Conservation (phyloP, 1,140 invertebrate species). For the Liolophura sinensis region DNA sequence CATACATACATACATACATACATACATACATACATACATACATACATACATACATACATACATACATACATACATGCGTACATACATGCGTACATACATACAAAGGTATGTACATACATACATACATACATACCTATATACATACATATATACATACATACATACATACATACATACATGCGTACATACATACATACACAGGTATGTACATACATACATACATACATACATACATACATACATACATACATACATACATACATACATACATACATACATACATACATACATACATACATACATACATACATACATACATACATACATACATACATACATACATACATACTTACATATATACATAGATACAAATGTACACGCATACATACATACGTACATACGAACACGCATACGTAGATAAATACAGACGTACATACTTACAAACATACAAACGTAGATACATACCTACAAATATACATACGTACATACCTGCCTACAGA, state of each 20-base stretch:
- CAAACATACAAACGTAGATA: background rate
- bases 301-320: background rate
- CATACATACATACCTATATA: slow-evolving; percentile 8
- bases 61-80: slow-evolving; percentile 6
- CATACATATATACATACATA: background rate
- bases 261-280: slow-evolving; percentile 4
- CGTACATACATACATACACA: slow-evolving; percentile 2
- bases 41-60: slow-evolving; percentile 7
- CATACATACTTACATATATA: slow-evolving; percentile 5
- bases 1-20: slow-evolving; percentile 1
- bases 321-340: slow-evolving; percentile 5
- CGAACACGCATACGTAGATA: background rate
- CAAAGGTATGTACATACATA: slow-evolving; percentile 7
- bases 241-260: slow-evolving; percentile 6
- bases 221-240: slow-evolving; percentile 3
- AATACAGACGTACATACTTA: background rate
- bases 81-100: slow-evolving; percentile 6
- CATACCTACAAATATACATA: slow-evolving; percentile 10
- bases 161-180: background rate
- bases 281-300: background rate
- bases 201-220: no score
- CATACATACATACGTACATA: background rate
- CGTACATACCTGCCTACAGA: slow-evolving; percentile 8
- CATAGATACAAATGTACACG: slow-evolving; percentile 1
- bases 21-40: slow-evolving; percentile 7